A percentile compares a stretch with the other conserved stretches of the same genome.
Conservation (phyloP, 2,113 vertebrate genomes). For the Nothobranchius furzeri region DNA sequence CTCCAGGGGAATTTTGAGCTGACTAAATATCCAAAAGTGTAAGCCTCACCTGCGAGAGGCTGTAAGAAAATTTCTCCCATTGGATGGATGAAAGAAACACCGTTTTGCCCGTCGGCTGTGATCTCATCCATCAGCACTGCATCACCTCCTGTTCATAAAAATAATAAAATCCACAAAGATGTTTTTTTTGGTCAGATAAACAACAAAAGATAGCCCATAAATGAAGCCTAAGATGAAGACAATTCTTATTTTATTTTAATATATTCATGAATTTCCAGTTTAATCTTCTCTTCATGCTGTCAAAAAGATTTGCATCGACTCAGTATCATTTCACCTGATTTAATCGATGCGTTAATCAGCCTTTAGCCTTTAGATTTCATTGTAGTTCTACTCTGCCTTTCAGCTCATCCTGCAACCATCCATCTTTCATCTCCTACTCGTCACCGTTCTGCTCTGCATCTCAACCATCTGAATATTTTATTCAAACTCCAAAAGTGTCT, state of each 20-base stretch:
- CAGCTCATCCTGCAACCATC: no score
- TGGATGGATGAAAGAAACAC: conserved; percentile 88
- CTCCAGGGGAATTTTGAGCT: neutral
- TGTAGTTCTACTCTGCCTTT: no score
- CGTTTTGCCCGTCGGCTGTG: conserved; percentile 85
- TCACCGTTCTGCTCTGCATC: no score
- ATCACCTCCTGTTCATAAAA: conserved; percentile 80
- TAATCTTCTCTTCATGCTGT: no score
- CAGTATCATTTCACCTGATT: neutral
- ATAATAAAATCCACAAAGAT: neutral
- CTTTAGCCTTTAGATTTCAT: no score
- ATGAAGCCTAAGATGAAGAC: no score
- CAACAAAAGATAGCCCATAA: no score
- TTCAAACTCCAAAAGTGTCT: neutral
- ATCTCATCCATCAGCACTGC: conserved; percentile 82
- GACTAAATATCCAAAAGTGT: neutral
- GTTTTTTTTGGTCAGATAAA: no score
- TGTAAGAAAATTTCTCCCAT: conserved; percentile 88
- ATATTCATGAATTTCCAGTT: no score
- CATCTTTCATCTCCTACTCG: no score
- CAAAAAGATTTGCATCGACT: neutral
- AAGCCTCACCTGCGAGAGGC: conserved; percentile 85
- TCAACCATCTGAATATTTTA: neutral
- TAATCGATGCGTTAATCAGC: no score
- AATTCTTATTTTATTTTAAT: no score